Conservation (phyloP, 2,888 invertebrate species). For the Apotomis turbidana region DNA sequence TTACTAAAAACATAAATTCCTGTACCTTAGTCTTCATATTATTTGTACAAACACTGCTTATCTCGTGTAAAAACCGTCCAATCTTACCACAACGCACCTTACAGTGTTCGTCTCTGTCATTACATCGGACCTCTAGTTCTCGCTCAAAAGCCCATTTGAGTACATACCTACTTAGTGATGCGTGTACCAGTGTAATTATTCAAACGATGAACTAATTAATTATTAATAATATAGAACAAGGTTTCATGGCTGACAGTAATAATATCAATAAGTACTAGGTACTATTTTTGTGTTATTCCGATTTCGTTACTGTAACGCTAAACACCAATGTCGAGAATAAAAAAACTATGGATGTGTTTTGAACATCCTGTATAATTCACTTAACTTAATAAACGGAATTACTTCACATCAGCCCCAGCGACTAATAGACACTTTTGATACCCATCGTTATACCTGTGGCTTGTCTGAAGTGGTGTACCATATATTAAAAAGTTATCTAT, state of each 20-base stretch:
- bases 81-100: too few species aligned
- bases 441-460: neutral
- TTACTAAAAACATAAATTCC: too few species aligned
- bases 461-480: neutral
- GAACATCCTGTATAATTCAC: constrained; percentile 7
- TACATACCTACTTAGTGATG: neutral
- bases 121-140: neutral
- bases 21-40: too few species aligned
- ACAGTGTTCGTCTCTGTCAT: too few species aligned
- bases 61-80: too few species aligned
- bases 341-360: too few species aligned
- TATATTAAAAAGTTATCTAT: neutral
- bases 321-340: neutral
- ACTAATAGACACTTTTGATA: neutral
- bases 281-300: neutral
- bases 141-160: neutral
- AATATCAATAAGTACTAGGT: neutral
- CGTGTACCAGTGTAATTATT: neutral
- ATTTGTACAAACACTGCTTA: too few species aligned
- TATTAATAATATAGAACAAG: neutral
- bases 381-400: constrained; percentile 8
- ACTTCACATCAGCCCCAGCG: neutral
- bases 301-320: neutral
- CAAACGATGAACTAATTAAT: neutral
- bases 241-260: neutral